Evolutionary conservation across 2,888 invertebrate genomes (phyloP).

Genomic region (Mythimna impura): DNA sequence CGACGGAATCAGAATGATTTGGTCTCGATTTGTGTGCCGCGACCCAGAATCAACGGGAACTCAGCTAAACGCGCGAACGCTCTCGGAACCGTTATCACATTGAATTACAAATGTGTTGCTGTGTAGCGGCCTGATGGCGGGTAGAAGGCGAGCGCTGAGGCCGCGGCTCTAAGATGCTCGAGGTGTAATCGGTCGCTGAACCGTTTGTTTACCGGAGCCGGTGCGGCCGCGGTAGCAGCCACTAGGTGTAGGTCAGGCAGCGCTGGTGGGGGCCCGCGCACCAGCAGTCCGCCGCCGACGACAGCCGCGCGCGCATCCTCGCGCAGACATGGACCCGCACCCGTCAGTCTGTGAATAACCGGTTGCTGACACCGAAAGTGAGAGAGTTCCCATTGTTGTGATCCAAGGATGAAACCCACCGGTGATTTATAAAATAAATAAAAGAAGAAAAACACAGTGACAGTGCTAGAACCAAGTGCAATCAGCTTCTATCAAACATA

Average conservation of each 20-base stretch:
- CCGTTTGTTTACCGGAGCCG: conserved; percentile 89
- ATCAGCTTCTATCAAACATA: conserved; percentile 68
- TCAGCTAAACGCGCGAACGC: conserved; percentile 80
- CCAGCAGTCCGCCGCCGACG: conserved; percentile 80
- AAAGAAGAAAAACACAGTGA: conserved; percentile 71
- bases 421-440: conserved; percentile 71
- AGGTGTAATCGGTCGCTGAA: conserved; percentile 89
- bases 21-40: conserved; percentile 75
- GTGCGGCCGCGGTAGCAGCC: conserved; percentile 77
- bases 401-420: conserved; percentile 80
- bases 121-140: conserved; percentile 70
- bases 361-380: conserved; percentile 79
- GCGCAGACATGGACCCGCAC: conserved; percentile 80
- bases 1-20: conserved; percentile 68
- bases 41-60: conserved; percentile 81
- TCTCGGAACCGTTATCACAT: conserved; percentile 86
- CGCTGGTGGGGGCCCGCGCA: conserved; percentile 77
- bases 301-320: conserved; percentile 80
- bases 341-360: conserved; percentile 72
- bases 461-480: conserved; percentile 81
- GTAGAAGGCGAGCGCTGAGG: conserved; percentile 72
- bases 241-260: conserved; percentile 86
- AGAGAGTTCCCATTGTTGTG: conserved; percentile 79
- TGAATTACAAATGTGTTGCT: conserved; percentile 86
- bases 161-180: conserved; percentile 75